Evolutionary conservation across 2,888 invertebrate species (phyloP), one percentile per base, ranked within the genome.

Genomic region (Tetragonula carbonaria): DNA sequence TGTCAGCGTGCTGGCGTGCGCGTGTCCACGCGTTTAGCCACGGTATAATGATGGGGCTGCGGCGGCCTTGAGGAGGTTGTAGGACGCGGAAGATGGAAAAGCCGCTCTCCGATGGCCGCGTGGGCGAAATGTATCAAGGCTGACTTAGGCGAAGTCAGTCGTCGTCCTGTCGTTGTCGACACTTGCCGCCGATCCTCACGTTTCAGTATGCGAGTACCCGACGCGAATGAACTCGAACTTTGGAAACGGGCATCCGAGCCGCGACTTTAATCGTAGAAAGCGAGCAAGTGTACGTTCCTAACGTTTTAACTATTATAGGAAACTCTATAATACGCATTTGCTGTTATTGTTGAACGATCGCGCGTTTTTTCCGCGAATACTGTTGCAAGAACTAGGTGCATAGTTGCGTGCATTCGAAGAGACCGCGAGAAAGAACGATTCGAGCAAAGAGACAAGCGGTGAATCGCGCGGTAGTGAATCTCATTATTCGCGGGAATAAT

Each of bases 1-100:
- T 82, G 88, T 80, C 85, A 86, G 55, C 84, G 81, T 53, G 45
- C 8, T 14, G 57, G 53, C 63, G 57, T n/a, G 38, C 71, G 57
- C 62, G 73, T 74, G 73, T 74, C 73, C 73, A 74, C 74, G 66
- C 74, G 74, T 66, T 75, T 66, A 57, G 79, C 79, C 77, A 45
- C 45, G 84, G 78, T 68, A 81, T 86, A 87, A 90, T 80, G 89
- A 91, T 84, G 87, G 79, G 79, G 85, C 80, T 81, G 84, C 21
- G 84, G 80, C 92, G 93, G 91, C 93, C 93, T 93, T 93, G 93
- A 86, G 79, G 87, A 85, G 87, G 81, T 80, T 92, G 94, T 94
- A 92, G 94, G 91, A 93, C 92, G 91, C 94, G 94, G 93, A 94
- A 93, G 94, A 93, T 93, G 92, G 92, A 93, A 93, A 93, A 93